A percentile compares a stretch with the other conserved stretches of the same genome.
These are phyloP conservation scores for Drosophila saltans DNA, from an alignment of 1,140 invertebrate genomes.

Conservation along the genomic window DNA sequence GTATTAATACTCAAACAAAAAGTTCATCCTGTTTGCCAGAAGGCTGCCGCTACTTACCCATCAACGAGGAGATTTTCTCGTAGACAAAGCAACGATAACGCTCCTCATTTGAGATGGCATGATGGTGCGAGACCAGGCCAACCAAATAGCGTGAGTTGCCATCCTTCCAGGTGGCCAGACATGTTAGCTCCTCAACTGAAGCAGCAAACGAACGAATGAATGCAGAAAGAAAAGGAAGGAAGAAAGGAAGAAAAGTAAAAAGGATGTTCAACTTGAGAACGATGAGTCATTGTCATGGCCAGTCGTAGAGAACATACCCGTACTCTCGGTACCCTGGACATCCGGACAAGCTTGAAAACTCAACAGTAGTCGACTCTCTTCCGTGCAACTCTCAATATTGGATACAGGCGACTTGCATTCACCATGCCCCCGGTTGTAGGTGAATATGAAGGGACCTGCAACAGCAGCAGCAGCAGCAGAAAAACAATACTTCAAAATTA, in stretches of 20 bases:
- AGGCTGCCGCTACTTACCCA: constrained; percentile 67
- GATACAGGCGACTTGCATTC: constrained; percentile 93
- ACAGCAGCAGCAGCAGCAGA: neutral
- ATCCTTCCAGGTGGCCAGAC: constrained; percentile 94
- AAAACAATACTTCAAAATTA: constrained; percentile 23
- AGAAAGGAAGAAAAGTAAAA: constrained; percentile 26
- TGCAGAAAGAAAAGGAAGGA: neutral
- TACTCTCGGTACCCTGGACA: constrained; percentile 92
- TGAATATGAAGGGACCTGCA: constrained; percentile 84
- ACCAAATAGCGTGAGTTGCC: constrained; percentile 93
- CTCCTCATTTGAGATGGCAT: constrained; percentile 95
- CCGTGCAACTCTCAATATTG: constrained; percentile 94
- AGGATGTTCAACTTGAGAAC: constrained; percentile 49
- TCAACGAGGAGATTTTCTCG: constrained; percentile 87
- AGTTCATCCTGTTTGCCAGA: constrained; percentile 50
- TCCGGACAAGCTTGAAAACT: constrained; percentile 96
- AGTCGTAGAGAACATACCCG: constrained; percentile 85
- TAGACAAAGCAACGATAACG: constrained; percentile 96
- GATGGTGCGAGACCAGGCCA: constrained; percentile 89
- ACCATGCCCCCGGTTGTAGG: constrained; percentile 89
- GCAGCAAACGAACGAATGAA: constrained; percentile 22
- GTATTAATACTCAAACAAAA: constrained; percentile 51
- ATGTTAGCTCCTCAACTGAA: constrained; percentile 93
- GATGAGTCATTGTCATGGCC: constrained; percentile 39
- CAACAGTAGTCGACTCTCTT: constrained; percentile 92